phyloP scores from a whole-genome alignment of 2,888 invertebrate genomes.

The Meteorus colon region DNA sequence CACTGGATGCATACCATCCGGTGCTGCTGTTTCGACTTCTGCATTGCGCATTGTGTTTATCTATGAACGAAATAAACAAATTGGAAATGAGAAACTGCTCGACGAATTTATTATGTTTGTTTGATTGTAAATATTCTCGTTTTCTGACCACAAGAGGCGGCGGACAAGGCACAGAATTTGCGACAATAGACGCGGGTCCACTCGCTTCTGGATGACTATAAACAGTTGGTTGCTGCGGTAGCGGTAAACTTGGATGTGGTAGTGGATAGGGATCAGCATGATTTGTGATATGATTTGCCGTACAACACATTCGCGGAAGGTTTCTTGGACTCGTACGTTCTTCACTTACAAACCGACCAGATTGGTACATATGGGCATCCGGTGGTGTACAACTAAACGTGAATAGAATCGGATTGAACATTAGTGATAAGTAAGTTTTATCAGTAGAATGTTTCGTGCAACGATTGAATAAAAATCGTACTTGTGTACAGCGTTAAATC shows the following conservation, averaged over 20 bases:
- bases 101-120: too few species aligned
- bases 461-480: constrained; percentile 45
- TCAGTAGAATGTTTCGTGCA: constrained; percentile 13
- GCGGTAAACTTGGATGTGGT: constrained; percentile 57
- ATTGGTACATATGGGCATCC: constrained; percentile 59
- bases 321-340: constrained; percentile 54
- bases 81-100: background rate
- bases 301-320: constrained; percentile 57
- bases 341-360: constrained; percentile 56
- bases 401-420: constrained; percentile 2
- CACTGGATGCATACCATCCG: constrained; percentile 56
- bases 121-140: constrained; percentile 14
- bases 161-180: constrained; percentile 59
- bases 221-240: constrained; percentile 73
- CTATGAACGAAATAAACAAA: constrained; percentile 66
- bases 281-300: constrained; percentile 54
- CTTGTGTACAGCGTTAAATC: constrained; percentile 59
- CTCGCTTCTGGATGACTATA: constrained; percentile 73
- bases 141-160: constrained; percentile 55
- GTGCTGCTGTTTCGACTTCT: constrained; percentile 63
- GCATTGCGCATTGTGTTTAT: constrained; percentile 75
- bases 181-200: constrained; percentile 59
- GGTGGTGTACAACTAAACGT: constrained; percentile 57
- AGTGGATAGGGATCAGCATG: constrained; percentile 58
- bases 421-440: background rate